Evolutionary conservation across 2,113 vertebrate genomes (phyloP).

Genomic region (Hydrochoerus hydrochaeris): DNA sequence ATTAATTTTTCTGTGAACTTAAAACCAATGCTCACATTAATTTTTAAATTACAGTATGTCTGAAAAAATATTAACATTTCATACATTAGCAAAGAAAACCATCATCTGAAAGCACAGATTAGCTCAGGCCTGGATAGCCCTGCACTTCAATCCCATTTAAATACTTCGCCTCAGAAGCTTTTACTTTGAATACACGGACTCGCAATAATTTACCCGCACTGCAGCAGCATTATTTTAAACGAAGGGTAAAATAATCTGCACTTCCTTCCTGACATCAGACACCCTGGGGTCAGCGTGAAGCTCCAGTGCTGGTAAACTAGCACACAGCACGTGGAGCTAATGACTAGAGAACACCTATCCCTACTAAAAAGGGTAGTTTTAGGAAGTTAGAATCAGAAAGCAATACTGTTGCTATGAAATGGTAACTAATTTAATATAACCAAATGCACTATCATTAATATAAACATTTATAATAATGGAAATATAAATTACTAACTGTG

Average conservation of each 20-base stretch:
- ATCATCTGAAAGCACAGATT: conserved; percentile 69
- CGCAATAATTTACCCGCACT: conserved; percentile 30
- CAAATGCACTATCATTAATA: conserved; percentile 59
- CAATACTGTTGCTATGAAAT: conserved; percentile 47
- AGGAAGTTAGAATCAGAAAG: conserved; percentile 32
- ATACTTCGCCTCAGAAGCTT: conserved; percentile 43
- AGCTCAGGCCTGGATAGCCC: conserved; percentile 59
- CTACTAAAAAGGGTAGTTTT: not conserved
- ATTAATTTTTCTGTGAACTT: conserved; percentile 77
- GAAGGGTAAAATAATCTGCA: conserved; percentile 35
- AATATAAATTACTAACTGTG: conserved; percentile 80
- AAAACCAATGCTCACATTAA: conserved; percentile 74
- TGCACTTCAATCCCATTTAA: conserved; percentile 52
- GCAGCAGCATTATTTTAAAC: conserved; percentile 53
- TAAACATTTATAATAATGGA: conserved; percentile 70
- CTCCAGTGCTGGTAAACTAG: not conserved
- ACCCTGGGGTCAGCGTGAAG: conserved; percentile 16
- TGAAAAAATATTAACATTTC: conserved; percentile 60
- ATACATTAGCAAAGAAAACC: conserved; percentile 77
- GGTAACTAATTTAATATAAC: conserved; percentile 67
- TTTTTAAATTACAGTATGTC: conserved; percentile 71
- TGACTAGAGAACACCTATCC: not conserved
- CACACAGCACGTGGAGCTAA: not conserved
- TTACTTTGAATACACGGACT: conserved; percentile 29
- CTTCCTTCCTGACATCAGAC: conserved; percentile 55